Evolutionary conservation across 2,113 vertebrate genomes (phyloP), one percentile per base, ranked within the genome.

Genomic region (Rattus rattus): DNA sequence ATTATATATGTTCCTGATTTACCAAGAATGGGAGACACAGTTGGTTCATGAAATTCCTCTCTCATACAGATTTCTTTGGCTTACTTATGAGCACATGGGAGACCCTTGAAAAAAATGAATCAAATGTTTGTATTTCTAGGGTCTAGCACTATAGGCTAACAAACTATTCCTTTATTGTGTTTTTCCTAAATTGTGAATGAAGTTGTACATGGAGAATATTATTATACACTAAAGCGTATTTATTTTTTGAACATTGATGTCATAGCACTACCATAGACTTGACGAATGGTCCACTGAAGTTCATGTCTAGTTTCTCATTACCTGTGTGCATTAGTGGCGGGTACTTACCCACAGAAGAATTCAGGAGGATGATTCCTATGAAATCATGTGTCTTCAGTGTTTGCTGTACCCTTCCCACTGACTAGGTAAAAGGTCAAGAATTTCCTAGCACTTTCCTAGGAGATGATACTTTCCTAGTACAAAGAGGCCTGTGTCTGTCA

Each of bases 31-130:
- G 47, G 28, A 49, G 70, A 63, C 36, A 56, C 0, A 33, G 47
- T 7, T 75, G 2, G 2, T 83, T 95, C 69, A 95, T 30, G 39
- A 30, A 49, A 52, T 86, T 76, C 1, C 9, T 93, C 92, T 67
- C 39, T 19, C 47, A 67, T 81, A 61, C 1, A 76, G 88, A 73
- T 69, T 2, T 70, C 12, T 83, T 8, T 56, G 63, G 69, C 80
- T 91, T 91, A 89, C 90, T 91, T 90, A 72, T 39, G 30, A 85
- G 7, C 7, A 49, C 49, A 76, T 47, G 43, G 75, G 33, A 95
- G 10, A 72, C 61, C 0, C 16, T 49, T 80, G n/a, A 70, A 70
- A 13, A 65, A 3, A 20, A 65, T 72, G 3, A 4, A 80, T 0
- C n/a, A 90, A 4, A 75, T 85, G 5, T 56, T 61, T 91, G 6